Base-by-base conservation (phyloP, 2,113 vertebrate genomes). In the Struthidea cinerea region DNA sequence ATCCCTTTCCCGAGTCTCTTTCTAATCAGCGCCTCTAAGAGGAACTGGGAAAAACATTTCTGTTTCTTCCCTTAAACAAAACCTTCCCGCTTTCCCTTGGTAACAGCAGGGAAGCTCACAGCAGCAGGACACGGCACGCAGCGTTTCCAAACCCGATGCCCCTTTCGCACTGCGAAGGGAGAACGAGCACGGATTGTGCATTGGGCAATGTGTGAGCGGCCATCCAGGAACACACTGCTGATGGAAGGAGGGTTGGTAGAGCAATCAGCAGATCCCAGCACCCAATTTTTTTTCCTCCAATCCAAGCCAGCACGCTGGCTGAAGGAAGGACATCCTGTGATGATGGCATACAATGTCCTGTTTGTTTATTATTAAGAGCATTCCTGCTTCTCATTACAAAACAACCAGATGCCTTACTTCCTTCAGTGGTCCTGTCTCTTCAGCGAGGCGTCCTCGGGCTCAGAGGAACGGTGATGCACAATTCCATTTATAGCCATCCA, bases 241-340 rank as follows among this genome's bases (percentile, higher is more conserved):
- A 76, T 47, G 89, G 93, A 47, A 75, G 73, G 91, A 94, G 68
- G 74, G 33, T 35, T 24, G 78, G 59, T 65, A 69, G n/a, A 84
- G 83, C 94, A 74, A 96, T 94, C 89, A 96, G 78, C 60, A 44
- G 68, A 93, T 69, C 50, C 50, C 65, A 2, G 78, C 87, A 90
- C 89, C 90, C 94, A 20, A 41, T 97, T 97, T 81, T 73, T 44
- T 69, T 69, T 20, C 94, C 97, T 97, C 94, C 61, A 35, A 94
- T 97, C 91, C 86, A 84, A 96, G 95, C 86, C 97, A 84, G 95
- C 91, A 11, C 93, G 95, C 97, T 96, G 98, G 93, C 89, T 97
- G 97, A 98, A 99, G 98, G 98, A 98, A 99, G 98, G 98, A 98
- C 98, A 98, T 99, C 98, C 98, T 99, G 98, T 98, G 98, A 98